These are phyloP conservation scores for Zelleria hepariella DNA, from an alignment of 2,888 invertebrate genomes.

Conservation along the genomic window DNA sequence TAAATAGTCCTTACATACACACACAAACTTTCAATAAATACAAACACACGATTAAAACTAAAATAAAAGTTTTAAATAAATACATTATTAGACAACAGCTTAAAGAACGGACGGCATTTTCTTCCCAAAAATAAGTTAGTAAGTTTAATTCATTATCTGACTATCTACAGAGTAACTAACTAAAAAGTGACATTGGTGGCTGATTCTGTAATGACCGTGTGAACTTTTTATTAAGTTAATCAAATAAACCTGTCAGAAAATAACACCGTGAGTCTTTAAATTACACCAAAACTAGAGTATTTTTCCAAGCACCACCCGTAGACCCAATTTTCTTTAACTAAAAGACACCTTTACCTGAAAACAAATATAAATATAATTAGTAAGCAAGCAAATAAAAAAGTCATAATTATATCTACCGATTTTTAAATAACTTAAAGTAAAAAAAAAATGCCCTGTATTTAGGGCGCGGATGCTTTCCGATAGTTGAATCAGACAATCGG, in stretches of 20 bases:
- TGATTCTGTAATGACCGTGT: too few relatives aligned
- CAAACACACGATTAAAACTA: slow-evolving; percentile 24
- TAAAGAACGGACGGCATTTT: not conserved
- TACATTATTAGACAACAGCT: not conserved
- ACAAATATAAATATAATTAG: not conserved
- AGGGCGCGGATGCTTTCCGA: too few relatives aligned
- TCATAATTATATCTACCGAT: too few relatives aligned
- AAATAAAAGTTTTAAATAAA: not conserved
- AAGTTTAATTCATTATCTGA: not conserved
- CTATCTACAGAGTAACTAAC: too few relatives aligned
- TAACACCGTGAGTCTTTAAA: not conserved
- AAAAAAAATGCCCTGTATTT: too few relatives aligned
- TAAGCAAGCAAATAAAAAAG: not conserved
- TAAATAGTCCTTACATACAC: not conserved
- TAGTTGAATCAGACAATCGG: too few relatives aligned
- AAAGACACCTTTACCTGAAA: not conserved
- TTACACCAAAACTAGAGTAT: not conserved
- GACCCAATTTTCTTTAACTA: not conserved
- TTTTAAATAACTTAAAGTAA: too few relatives aligned
- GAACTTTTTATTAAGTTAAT: too few relatives aligned
- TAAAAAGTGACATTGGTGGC: too few relatives aligned
- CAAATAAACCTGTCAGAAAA: not conserved
- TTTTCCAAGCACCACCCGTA: not conserved
- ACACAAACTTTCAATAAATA: slow-evolving; percentile 36
- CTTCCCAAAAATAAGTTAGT: not conserved